Conservation (phyloP, 1,140 invertebrate species). For the Cephus cinctus region DNA sequence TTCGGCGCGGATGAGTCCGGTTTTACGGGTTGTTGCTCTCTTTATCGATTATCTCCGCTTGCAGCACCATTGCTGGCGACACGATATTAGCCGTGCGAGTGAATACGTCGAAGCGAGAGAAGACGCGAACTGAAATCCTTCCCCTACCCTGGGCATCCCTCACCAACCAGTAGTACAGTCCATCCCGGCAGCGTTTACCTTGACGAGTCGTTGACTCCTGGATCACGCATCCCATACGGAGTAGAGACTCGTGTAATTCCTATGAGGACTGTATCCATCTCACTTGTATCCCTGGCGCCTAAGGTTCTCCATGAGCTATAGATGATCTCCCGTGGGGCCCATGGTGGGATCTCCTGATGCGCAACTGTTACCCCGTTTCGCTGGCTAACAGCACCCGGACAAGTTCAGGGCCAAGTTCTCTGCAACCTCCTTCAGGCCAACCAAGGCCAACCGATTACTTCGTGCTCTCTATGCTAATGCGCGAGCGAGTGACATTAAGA, state of each 20-base stretch:
- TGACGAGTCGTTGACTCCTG: background rate
- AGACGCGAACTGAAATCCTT: too few species aligned
- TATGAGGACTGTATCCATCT: too few species aligned
- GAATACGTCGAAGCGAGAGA: too few species aligned
- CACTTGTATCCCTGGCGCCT: background rate
- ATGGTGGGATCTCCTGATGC: background rate
- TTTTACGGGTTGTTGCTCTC: slow-evolving; percentile 37
- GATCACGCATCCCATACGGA: too few species aligned
- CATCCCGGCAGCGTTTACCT: background rate
- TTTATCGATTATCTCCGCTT: slow-evolving; percentile 36
- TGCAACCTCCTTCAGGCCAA: background rate
- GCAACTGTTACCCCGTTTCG: background rate
- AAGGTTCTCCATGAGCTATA: background rate
- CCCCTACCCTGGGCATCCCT: background rate
- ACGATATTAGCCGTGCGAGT: slow-evolving; percentile 17
- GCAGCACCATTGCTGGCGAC: slow-evolving; percentile 16
- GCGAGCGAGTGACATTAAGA: background rate
- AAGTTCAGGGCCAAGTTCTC: slow-evolving; percentile 6
- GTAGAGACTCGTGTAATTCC: too few species aligned
- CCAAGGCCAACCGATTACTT: slow-evolving; percentile 3
- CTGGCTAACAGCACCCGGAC: background rate
- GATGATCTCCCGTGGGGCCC: background rate
- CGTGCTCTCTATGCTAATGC: slow-evolving; percentile 5
- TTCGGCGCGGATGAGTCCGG: slow-evolving; percentile 37
- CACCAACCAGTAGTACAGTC: background rate